These are phyloP conservation scores for Bombyx mandarina DNA, from an alignment of 1,140 invertebrate genomes.

Conservation along the genomic window DNA sequence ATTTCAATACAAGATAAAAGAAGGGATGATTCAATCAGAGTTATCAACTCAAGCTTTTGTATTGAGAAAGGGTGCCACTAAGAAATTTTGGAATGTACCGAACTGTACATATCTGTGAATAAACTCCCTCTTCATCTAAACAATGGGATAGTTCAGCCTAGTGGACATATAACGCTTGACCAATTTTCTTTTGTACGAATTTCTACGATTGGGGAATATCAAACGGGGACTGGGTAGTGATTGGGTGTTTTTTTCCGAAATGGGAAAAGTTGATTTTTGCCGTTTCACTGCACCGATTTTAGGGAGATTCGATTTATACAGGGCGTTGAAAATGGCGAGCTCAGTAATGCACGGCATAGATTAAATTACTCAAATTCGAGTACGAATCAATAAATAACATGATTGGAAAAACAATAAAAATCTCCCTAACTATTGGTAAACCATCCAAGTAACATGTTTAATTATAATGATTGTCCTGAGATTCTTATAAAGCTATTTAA, in stretches of 20 bases:
- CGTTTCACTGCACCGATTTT: slow-evolving; percentile 36
- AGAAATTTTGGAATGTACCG: slow-evolving; percentile 31
- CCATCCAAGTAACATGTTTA: no score
- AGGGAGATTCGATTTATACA: no score
- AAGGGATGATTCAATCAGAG: slow-evolving; percentile 24
- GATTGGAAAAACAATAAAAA: no score
- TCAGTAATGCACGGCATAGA: no score
- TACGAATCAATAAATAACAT: no score
- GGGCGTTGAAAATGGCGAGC: no score
- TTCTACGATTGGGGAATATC: slow-evolving; percentile 55
- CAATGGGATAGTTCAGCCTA: slow-evolving; percentile 54
- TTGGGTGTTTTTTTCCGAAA: slow-evolving; percentile 36
- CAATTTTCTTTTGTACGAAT: slow-evolving; percentile 65
- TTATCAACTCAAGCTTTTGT: slow-evolving; percentile 23
- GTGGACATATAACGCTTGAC: slow-evolving; percentile 63
- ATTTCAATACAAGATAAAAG: slow-evolving; percentile 2
- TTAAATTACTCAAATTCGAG: no score
- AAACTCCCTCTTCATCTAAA: slow-evolving; percentile 42
- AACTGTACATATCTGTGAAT: slow-evolving; percentile 41
- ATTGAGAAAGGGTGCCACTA: slow-evolving; percentile 19
- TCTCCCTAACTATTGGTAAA: no score
- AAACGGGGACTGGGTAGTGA: slow-evolving; percentile 44
- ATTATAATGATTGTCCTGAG: no score
- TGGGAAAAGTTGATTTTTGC: slow-evolving; percentile 48
- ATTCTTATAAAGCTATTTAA: no score